Evolutionary conservation across 1,140 invertebrate species (phyloP).

Genomic region (Drosophila prosaltans): DNA sequence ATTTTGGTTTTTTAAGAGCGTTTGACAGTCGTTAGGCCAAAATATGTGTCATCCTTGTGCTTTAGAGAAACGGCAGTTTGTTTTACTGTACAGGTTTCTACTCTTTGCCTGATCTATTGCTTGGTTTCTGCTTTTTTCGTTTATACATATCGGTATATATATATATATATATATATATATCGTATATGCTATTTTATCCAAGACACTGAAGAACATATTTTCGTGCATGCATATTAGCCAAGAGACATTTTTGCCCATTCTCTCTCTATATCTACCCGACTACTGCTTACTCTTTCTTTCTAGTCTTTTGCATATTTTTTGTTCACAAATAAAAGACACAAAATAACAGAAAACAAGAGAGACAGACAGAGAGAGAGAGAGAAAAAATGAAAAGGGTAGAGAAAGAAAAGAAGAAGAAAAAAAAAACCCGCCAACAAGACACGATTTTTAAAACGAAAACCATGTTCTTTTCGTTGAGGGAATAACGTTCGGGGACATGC

Average conservation of each 20-base stretch:
- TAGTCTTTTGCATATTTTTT: constrained; percentile 52
- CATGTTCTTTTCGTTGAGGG: constrained; percentile 54
- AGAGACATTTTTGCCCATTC: constrained; percentile 49
- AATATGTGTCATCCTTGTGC: constrained; percentile 67
- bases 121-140: constrained; percentile 29
- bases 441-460: constrained; percentile 80
- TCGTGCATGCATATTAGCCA: constrained; percentile 76
- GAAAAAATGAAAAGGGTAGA: not conserved
- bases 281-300: constrained; percentile 4
- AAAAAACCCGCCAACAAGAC: constrained; percentile 72
- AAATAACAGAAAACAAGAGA: not conserved
- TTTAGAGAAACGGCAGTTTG: constrained; percentile 15
- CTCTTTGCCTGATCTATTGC: constrained; percentile 68
- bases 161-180: constrained; percentile 36
- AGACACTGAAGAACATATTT: constrained; percentile 8
- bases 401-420: constrained; percentile 33
- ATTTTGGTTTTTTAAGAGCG: constrained; percentile 11
- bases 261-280: not conserved
- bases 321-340: constrained; percentile 19
- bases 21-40: constrained; percentile 76
- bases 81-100: not conserved
- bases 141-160: constrained; percentile 64
- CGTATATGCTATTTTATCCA: constrained; percentile 2
- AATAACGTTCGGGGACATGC: not conserved
- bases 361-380: not conserved